A percentile compares a stretch with the other conserved stretches of the same genome.
Evolutionary conservation across 1,140 invertebrate genomes (phyloP).

Genomic region (Heliconius melpomene): DNA sequence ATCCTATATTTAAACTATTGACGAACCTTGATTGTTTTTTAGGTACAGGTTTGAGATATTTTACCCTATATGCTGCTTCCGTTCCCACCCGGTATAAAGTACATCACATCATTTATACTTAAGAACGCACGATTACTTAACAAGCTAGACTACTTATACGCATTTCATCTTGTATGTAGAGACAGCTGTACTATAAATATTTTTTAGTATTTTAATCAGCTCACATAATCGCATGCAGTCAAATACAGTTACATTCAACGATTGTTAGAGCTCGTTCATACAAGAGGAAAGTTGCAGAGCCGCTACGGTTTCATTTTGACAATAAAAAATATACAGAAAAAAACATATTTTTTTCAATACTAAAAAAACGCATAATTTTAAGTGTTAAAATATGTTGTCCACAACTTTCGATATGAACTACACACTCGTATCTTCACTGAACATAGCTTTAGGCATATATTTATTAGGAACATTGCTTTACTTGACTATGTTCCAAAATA

Average conservation of each 20-base stretch:
- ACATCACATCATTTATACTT: too few relatives aligned
- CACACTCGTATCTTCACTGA: too few relatives aligned
- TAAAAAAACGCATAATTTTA: too few relatives aligned
- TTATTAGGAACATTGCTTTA: constrained; percentile 14
- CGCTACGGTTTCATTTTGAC: neutral
- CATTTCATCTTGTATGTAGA: constrained; percentile 6
- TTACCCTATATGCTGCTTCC: too few relatives aligned
- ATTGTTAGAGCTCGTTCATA: neutral
- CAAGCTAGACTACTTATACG: constrained; percentile 17
- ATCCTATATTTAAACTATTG: too few relatives aligned
- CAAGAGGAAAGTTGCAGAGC: neutral
- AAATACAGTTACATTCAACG: constrained; percentile 4
- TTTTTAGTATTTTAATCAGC: constrained; percentile 14
- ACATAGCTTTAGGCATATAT: neutral
- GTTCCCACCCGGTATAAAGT: too few relatives aligned
- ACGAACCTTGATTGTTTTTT: too few relatives aligned
- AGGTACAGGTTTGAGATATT: too few relatives aligned
- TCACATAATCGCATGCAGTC: constrained; percentile 9
- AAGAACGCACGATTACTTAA: neutral
- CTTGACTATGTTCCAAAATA: constrained; percentile 31
- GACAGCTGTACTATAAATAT: constrained; percentile 10
- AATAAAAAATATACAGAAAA: neutral
- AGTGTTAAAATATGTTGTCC: neutral
- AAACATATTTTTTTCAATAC: too few relatives aligned
- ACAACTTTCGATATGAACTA: neutral